These are phyloP conservation scores for Oophaga pumilio DNA, from an alignment of 2,113 vertebrate genomes.

Conservation along the genomic window DNA sequence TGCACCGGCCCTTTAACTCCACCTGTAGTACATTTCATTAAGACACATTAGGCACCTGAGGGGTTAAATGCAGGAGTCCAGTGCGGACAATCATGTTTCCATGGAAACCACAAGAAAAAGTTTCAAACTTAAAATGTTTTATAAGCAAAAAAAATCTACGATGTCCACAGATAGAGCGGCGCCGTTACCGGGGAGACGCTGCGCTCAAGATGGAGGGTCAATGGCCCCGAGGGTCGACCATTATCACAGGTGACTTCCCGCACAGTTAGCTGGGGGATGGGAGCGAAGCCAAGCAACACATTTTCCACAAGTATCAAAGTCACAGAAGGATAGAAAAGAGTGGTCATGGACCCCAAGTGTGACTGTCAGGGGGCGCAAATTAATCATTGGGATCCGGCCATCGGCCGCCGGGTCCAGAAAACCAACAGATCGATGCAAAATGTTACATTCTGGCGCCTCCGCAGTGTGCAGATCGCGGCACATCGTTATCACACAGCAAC, in stretches of 20 bases:
- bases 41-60: too few species aligned
- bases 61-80: not conserved
- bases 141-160: not conserved
- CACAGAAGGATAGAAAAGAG: not conserved
- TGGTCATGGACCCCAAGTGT: not conserved
- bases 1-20: too few species aligned
- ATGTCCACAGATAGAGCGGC: not conserved
- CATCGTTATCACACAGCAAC: too few species aligned
- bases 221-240: not conserved
- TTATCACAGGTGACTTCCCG: not conserved
- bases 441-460: too few species aligned
- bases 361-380: too few species aligned
- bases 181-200: not conserved
- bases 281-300: not conserved
- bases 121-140: not conserved
- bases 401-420: too few species aligned
- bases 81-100: constrained; percentile 6
- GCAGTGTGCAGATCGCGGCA: too few species aligned
- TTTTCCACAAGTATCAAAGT: not conserved
- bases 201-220: not conserved
- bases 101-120: constrained; percentile 8
- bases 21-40: not conserved
- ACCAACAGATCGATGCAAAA: too few species aligned
- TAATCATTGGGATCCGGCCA: too few species aligned
- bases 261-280: not conserved